A percentile compares a stretch with the other conserved stretches of the same genome.
phyloP scores from a whole-genome alignment of 2,113 vertebrate species.

The Corydoras sp. region DNA sequence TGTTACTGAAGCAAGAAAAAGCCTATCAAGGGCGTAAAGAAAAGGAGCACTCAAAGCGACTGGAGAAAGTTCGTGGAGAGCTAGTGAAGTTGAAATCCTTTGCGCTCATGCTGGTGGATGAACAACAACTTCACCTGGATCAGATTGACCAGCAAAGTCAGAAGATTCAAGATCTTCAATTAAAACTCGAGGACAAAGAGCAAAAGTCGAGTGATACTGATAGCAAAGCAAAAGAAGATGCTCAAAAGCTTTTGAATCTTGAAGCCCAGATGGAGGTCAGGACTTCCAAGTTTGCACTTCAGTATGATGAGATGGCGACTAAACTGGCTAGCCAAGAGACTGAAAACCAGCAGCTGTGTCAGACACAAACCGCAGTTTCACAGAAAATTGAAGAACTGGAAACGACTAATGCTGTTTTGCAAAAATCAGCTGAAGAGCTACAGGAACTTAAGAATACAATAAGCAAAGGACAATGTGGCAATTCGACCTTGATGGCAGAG shows the following conservation, averaged over 20 bases:
- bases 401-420: slow-evolving; percentile 77
- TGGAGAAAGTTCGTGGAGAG: slow-evolving; percentile 84
- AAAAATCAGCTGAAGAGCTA: slow-evolving; percentile 85
- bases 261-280: slow-evolving; percentile 85
- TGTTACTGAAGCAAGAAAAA: slow-evolving; percentile 92
- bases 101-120: slow-evolving; percentile 94
- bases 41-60: slow-evolving; percentile 81
- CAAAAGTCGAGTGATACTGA: slow-evolving; percentile 72
- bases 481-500: slow-evolving; percentile 85
- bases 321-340: slow-evolving; percentile 80
- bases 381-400: slow-evolving; percentile 86
- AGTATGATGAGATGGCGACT: slow-evolving; percentile 88
- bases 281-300: slow-evolving; percentile 75
- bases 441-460: slow-evolving; percentile 85
- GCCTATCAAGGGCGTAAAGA: slow-evolving; percentile 87
- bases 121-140: slow-evolving; percentile 92
- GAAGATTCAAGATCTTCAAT: slow-evolving; percentile 81
- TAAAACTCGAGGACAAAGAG: slow-evolving; percentile 83
- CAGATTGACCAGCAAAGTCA: slow-evolving; percentile 90
- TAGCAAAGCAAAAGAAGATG: slow-evolving; percentile 77
- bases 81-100: slow-evolving; percentile 95
- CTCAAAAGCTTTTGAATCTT: slow-evolving; percentile 76
- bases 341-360: slow-evolving; percentile 77
- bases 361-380: slow-evolving; percentile 75
- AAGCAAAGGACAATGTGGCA: slow-evolving; percentile 82